Evolutionary conservation across 2,888 invertebrate genomes (phyloP).

Genomic region (Prosopocoilus inquinatus): DNA sequence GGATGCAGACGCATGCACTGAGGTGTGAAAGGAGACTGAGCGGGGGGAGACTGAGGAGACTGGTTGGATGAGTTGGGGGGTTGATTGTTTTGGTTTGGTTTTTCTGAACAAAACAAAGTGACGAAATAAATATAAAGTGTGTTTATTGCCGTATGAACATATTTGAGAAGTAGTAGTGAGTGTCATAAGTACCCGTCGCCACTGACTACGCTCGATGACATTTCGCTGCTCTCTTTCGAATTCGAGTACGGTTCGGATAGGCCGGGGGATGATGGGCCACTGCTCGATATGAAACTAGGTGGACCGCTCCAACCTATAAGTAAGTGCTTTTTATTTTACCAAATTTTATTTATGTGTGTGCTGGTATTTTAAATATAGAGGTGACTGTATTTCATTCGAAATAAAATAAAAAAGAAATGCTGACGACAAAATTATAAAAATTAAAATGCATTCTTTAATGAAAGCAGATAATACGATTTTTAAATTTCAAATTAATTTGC

Average conservation of each 20-base stretch:
- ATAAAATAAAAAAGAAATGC: too few species aligned
- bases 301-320: conserved; percentile 77
- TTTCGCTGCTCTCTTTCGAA: conserved; percentile 60
- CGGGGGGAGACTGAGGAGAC: not conserved
- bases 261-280: conserved; percentile 79
- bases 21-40: not conserved
- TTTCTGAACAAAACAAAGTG: conserved; percentile 17
- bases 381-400: too few species aligned
- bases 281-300: conserved; percentile 76
- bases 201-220: conserved; percentile 61
- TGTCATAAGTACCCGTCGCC: conserved; percentile 57
- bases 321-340: too few species aligned
- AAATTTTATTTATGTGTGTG: too few species aligned
- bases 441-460: too few species aligned
- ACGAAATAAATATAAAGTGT: conserved; percentile 19
- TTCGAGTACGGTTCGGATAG: conserved; percentile 59
- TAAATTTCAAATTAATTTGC: too few species aligned
- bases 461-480: too few species aligned
- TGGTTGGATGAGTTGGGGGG: too few species aligned
- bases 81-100: too few species aligned
- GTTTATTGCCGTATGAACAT: conserved; percentile 20
- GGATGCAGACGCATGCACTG: not conserved
- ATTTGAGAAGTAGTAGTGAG: conserved; percentile 20
- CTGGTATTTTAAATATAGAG: too few species aligned
- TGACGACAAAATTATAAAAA: too few species aligned